phyloP scores from a whole-genome alignment of 1,140 invertebrate genomes.

The Drosophila mojavensis region DNA sequence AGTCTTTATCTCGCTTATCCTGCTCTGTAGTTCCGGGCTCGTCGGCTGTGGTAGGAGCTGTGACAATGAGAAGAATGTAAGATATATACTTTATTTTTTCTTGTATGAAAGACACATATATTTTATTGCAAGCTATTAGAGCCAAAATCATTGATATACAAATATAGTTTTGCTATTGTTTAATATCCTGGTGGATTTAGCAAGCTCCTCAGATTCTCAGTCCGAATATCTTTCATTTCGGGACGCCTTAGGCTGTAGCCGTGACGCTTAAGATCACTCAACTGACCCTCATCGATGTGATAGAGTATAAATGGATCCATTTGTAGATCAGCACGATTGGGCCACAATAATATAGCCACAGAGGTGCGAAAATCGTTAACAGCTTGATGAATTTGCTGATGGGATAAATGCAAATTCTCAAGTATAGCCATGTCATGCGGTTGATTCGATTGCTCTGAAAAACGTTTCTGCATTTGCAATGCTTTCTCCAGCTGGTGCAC shows the following conservation, averaged over 20 bases:
- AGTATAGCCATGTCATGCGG: constrained; percentile 15
- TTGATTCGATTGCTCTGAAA: neutral
- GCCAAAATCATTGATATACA: neutral
- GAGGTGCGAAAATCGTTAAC: constrained; percentile 57
- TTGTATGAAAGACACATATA: neutral
- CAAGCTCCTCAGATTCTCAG: constrained; percentile 39
- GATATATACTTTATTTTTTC: neutral
- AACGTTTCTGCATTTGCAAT: constrained; percentile 38
- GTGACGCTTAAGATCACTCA: constrained; percentile 10
- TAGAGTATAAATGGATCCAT: constrained; percentile 54
- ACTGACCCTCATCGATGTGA: constrained; percentile 50
- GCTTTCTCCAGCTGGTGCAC: constrained; percentile 56
- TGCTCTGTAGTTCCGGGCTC: neutral
- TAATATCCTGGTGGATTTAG: constrained; percentile 62
- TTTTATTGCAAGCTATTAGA: constrained; percentile 6
- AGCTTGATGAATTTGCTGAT: constrained; percentile 53
- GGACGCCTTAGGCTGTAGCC: constrained; percentile 51
- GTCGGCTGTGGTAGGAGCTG: constrained; percentile 9
- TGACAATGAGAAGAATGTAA: neutral
- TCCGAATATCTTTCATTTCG: constrained; percentile 21
- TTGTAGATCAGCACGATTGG: constrained; percentile 49
- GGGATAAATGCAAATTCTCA: constrained; percentile 16
- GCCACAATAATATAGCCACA: constrained; percentile 51
- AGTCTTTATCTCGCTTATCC: neutral
- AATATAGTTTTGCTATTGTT: neutral